Evolutionary conservation across 1,140 invertebrate species (phyloP), one percentile per base, ranked within the genome.

Genomic region (Drosophila kanapiae): DNA sequence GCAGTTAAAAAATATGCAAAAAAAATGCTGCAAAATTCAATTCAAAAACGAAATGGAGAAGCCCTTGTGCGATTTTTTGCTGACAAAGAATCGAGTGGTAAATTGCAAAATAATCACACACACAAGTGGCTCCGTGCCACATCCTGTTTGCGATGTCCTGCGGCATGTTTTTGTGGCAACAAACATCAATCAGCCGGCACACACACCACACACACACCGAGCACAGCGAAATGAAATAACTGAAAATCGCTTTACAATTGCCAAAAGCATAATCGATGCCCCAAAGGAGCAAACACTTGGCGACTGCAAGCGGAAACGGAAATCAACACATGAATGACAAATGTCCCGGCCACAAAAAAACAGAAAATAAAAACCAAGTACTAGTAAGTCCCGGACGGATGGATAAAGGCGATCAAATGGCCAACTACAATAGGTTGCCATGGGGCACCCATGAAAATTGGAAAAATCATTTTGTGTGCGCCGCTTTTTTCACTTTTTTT

Each of bases 251-350:
- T 91, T 92, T 91, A 91, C 90, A 91, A 88, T 88, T 88, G 85
- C 78, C 81, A 70, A 56, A 37, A 75, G 77, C 77, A 83, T 91
- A 86, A 86, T 91, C 86, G 82, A 91, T 91, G 80, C 85, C 90
- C 86, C 90, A 81, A 90, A 91, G 91, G 85, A 86, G 80, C 80
- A 78, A 91, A 91, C 90, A 91, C 90, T 91, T 84, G 65, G 54
- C 57, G 40, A 29, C 13, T 18, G 16, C 48, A 18, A 75, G 79
- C 83, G 86, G 86, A 84, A 85, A 91, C 90, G 90, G 88, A 91
- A 91, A 91, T 91, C 90, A 91, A 90, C 90, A 91, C 90, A 91
- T 91, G 85, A 91, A 91, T 91, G 90, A 91, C 90, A 91, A 91
- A 91, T 91, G 90, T 85, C 86, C 70, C 6, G 6, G 2, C 5